These are phyloP conservation scores for Triplophysa rosa DNA, from an alignment of 2,113 vertebrate species.

Conservation along the genomic window DNA sequence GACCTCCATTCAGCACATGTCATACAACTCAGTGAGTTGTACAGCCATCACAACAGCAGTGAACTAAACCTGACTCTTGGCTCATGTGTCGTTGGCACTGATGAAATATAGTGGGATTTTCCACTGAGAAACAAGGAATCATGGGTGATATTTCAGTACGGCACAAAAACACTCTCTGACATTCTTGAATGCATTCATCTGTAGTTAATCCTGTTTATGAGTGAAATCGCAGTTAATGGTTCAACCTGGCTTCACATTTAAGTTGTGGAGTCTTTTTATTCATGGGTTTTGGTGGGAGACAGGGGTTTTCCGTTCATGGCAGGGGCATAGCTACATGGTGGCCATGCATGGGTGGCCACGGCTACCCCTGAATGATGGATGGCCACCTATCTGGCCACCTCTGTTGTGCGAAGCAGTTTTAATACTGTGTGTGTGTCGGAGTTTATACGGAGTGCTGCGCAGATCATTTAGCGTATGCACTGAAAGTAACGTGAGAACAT, in stretches of 20 bases:
- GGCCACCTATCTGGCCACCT: too few relatives aligned
- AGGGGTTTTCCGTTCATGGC: not conserved
- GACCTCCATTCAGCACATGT: slow-evolving; percentile 58
- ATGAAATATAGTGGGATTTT: slow-evolving; percentile 8
- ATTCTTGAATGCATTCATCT: not conserved
- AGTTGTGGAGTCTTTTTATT: not conserved
- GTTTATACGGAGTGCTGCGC: too few relatives aligned
- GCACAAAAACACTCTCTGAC: not conserved
- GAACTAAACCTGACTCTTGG: not conserved
- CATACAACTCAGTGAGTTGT: slow-evolving; percentile 61
- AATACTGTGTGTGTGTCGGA: too few relatives aligned
- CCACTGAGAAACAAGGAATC: not conserved
- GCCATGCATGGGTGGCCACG: too few relatives aligned
- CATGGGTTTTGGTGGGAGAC: not conserved
- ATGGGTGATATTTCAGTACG: not conserved
- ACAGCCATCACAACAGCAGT: slow-evolving; percentile 4
- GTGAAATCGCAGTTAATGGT: not conserved
- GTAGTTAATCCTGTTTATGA: not conserved
- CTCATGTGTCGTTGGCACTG: not conserved
- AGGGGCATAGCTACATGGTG: too few relatives aligned
- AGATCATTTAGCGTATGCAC: too few relatives aligned
- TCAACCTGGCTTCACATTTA: not conserved
- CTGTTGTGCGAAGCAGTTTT: too few relatives aligned
- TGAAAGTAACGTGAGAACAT: too few relatives aligned
- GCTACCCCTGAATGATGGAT: too few relatives aligned